A percentile compares a stretch with the other conserved stretches of the same genome.
These are phyloP conservation scores for Quadroppia sp. DNA, from an alignment of 2,888 invertebrate species.

Conservation along the genomic window DNA sequence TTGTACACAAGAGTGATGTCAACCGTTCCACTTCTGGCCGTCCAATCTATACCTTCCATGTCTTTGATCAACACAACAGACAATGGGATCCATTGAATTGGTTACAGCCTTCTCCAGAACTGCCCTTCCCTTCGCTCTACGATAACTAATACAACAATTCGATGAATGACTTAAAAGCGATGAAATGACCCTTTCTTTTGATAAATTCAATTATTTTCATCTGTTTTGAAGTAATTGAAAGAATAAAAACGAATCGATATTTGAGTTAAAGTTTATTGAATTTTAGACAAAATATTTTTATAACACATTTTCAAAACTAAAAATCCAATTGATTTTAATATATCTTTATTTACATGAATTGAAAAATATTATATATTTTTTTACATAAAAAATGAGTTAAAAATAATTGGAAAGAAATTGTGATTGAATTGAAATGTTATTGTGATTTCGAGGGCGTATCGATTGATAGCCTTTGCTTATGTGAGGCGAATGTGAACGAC, in stretches of 20 bases:
- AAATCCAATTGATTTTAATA: no score
- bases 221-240: no score
- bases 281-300: no score
- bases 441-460: slow-evolving; percentile 26
- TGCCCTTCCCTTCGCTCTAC: slow-evolving; percentile 43
- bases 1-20: slow-evolving; percentile 83
- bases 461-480: slow-evolving; percentile 30
- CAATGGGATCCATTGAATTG: slow-evolving; percentile 77
- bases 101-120: slow-evolving; percentile 43
- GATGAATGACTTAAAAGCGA: no score
- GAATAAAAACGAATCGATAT: no score
- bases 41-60: slow-evolving; percentile 92
- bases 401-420: not conserved
- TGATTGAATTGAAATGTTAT: not conserved
- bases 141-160: slow-evolving; percentile 11
- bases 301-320: no score
- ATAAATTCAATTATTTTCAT: no score
- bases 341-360: no score
- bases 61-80: slow-evolving; percentile 71
- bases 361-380: no score
- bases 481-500: slow-evolving; percentile 54
- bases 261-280: no score
- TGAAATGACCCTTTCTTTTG: no score
- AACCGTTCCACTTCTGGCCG: slow-evolving; percentile 79
- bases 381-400: no score